Conservation (phyloP, 2,797 vertebrate genomes). For the Lycodopsis pacificus region DNA sequence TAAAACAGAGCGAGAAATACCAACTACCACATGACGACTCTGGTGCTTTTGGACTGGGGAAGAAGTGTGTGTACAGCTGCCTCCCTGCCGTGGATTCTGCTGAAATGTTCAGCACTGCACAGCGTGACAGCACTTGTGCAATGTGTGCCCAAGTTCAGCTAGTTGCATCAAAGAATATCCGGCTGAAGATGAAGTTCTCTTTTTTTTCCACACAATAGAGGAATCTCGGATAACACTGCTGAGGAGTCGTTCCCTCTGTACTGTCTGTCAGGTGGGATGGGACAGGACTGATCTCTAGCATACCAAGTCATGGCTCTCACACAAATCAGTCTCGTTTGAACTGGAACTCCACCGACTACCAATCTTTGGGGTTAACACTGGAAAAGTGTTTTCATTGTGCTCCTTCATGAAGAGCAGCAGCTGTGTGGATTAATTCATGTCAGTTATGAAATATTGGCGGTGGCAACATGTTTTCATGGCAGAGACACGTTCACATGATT, state of each 20-base stretch:
- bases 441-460: neutral
- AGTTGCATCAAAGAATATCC: slow-evolving; percentile 18
- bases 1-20: neutral
- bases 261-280: slow-evolving; percentile 26
- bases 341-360: slow-evolving; percentile 11
- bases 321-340: slow-evolving; percentile 16
- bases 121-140: neutral
- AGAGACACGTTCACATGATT: neutral
- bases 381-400: neutral
- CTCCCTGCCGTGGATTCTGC: neutral
- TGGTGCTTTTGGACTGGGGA: neutral
- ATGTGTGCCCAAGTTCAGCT: neutral
- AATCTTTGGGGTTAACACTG: slow-evolving; percentile 18
- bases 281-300: slow-evolving; percentile 10
- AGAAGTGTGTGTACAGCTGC: neutral
- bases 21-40: neutral
- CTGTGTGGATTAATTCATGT: neutral
- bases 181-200: slow-evolving; percentile 9
- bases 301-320: slow-evolving; percentile 16
- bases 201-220: slow-evolving; percentile 23
- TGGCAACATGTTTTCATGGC: neutral
- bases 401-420: neutral
- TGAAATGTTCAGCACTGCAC: slow-evolving; percentile 4
- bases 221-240: slow-evolving; percentile 3
- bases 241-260: slow-evolving; percentile 12